phyloP scores from a whole-genome alignment of 2,797 vertebrate genomes.

The Sebastes matsubarae region DNA sequence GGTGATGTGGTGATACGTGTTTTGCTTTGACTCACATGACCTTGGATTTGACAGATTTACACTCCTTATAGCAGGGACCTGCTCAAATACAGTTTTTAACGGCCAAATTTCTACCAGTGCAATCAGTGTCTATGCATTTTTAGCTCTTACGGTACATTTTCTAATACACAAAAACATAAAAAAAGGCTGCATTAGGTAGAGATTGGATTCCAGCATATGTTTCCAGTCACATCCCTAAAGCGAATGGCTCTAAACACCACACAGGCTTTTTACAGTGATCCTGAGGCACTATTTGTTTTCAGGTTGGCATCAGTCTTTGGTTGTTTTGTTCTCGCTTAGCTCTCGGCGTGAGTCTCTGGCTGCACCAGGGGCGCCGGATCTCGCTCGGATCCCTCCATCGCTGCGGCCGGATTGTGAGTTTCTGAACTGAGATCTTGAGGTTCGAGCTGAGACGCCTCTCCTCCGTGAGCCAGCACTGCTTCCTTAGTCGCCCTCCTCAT shows the following conservation, averaged over 20 bases:
- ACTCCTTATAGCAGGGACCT: slow-evolving; percentile 17
- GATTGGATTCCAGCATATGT: slow-evolving; percentile 34
- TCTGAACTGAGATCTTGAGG: slow-evolving; percentile 76
- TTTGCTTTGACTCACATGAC: slow-evolving; percentile 28
- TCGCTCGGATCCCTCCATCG: slow-evolving; percentile 44
- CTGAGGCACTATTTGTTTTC: slow-evolving; percentile 76
- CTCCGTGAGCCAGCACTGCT: not conserved
- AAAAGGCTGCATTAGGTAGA: slow-evolving; percentile 46
- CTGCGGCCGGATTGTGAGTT: slow-evolving; percentile 10
- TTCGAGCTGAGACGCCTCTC: slow-evolving; percentile 59
- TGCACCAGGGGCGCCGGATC: slow-evolving; percentile 60
- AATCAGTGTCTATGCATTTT: slow-evolving; percentile 27
- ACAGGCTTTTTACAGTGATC: slow-evolving; percentile 73
- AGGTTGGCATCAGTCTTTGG: slow-evolving; percentile 75
- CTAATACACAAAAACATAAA: slow-evolving; percentile 26
- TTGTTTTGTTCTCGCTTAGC: slow-evolving; percentile 70
- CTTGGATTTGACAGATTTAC: slow-evolving; percentile 53
- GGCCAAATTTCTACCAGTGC: slow-evolving; percentile 47
- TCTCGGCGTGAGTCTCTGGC: slow-evolving; percentile 71
- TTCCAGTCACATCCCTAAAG: slow-evolving; percentile 59
- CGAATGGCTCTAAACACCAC: slow-evolving; percentile 60
- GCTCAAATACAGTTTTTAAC: slow-evolving; percentile 10
- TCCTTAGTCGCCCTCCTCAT: slow-evolving; percentile 39
- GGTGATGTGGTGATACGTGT: not conserved
- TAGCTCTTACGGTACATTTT: slow-evolving; percentile 41